phyloP scores from a whole-genome alignment of 1,140 invertebrate species.

The Penaeus chinensis region DNA sequence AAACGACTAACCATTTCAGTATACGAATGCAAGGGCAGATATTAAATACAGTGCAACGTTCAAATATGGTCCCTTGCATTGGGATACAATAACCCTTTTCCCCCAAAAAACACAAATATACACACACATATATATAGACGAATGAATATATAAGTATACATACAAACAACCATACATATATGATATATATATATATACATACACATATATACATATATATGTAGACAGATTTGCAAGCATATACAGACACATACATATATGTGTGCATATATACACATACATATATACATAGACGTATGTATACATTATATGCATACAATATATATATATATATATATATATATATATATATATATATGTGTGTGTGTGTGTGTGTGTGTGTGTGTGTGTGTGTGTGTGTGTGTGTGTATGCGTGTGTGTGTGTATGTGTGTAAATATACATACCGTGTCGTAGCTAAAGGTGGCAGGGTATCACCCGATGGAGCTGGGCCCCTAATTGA shows the following conservation, averaged over 20 bases:
- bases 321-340: slow-evolving; percentile 21
- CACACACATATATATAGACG: slow-evolving; percentile 24
- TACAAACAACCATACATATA: slow-evolving; percentile 22
- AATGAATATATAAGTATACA: slow-evolving; percentile 27
- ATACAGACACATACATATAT: neutral
- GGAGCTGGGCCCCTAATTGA: neutral
- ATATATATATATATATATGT: slow-evolving; percentile 6
- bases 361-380: slow-evolving; percentile 3
- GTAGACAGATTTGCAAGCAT: neutral
- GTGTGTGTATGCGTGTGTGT: neutral
- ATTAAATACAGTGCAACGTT: neutral
- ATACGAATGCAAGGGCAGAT: too few relatives aligned
- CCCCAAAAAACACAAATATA: neutral
- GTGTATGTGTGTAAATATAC: neutral
- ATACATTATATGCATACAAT: slow-evolving; percentile 2
- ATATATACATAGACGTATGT: neutral
- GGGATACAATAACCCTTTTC: neutral
- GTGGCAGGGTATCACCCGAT: neutral
- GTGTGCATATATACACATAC: neutral
- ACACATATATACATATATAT: slow-evolving; percentile 32
- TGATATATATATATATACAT: slow-evolving; percentile 22
- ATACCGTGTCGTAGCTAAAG: neutral
- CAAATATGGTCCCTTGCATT: neutral
- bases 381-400: slow-evolving; percentile 8
- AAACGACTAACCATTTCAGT: too few relatives aligned